phyloP scores from a whole-genome alignment of 2,113 vertebrate genomes.

The Catagonus wagneri region DNA sequence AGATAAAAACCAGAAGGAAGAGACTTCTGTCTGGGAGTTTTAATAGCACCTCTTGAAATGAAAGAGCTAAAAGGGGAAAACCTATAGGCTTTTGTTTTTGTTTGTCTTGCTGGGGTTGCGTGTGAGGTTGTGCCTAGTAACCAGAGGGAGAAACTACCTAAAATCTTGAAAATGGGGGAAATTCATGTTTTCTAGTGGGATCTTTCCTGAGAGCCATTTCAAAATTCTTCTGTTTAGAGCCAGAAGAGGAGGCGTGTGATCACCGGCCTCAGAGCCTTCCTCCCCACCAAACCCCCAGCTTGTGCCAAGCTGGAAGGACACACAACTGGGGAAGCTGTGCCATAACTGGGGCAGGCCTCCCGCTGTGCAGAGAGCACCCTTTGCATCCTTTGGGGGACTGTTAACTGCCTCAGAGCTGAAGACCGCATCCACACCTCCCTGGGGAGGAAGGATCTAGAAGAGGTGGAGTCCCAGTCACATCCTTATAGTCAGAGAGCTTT shows the following conservation, averaged over 20 bases:
- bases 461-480: fast-evolving
- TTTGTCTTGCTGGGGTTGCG: not conserved
- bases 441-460: not conserved
- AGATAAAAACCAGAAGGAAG: constrained; percentile 6
- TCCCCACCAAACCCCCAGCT: not conserved
- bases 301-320: not conserved
- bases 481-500: not conserved
- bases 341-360: not conserved
- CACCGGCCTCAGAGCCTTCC: not conserved
- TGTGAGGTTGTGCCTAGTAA: not conserved
- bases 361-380: not conserved
- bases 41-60: not conserved
- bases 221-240: not conserved
- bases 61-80: not conserved
- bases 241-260: not conserved
- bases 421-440: not conserved
- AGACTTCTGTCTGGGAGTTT: not conserved
- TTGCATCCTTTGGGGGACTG: not conserved
- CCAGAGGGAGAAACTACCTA: not conserved
- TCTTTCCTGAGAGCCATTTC: not conserved
- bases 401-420: not conserved
- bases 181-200: not conserved
- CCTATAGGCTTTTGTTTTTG: not conserved
- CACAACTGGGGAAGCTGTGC: not conserved
- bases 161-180: not conserved